Evolutionary conservation across 2,113 vertebrate species (phyloP).

Genomic region (Grallaria varia): DNA sequence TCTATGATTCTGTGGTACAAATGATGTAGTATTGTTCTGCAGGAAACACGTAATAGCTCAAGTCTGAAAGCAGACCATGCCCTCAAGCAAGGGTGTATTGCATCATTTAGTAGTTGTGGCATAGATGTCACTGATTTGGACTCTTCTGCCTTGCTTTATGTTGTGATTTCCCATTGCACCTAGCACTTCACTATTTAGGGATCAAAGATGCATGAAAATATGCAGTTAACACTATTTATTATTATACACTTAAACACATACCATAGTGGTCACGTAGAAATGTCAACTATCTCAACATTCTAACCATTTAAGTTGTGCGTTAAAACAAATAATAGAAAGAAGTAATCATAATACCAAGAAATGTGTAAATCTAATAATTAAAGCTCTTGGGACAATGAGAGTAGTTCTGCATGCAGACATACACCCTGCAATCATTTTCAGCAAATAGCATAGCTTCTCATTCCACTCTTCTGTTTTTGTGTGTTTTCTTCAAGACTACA

Average conservation of each 20-base stretch:
- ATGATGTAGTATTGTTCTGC: neutral
- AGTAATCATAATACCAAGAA: neutral
- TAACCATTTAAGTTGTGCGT: neutral
- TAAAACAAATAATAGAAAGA: neutral
- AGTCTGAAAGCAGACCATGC: neutral
- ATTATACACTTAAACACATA: neutral
- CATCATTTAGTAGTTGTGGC: neutral
- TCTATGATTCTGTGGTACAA: neutral
- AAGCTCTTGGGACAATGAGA: neutral
- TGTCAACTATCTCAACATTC: neutral
- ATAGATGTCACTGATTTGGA: neutral
- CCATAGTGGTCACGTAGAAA: neutral
- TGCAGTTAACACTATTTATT: neutral
- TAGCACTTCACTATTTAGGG: neutral
- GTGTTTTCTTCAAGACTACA: neutral
- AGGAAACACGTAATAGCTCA: too few relatives aligned
- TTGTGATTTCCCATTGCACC: neutral
- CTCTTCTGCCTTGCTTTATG: neutral
- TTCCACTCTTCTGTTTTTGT: neutral
- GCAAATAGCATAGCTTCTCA: neutral
- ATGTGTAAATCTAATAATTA: accelerated
- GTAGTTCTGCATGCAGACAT: neutral
- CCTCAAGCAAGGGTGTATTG: neutral
- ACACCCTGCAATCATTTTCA: neutral
- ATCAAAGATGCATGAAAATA: neutral